These are phyloP conservation scores for Siniperca knerii DNA, from an alignment of 2,113 vertebrate genomes.

Conservation along the genomic window DNA sequence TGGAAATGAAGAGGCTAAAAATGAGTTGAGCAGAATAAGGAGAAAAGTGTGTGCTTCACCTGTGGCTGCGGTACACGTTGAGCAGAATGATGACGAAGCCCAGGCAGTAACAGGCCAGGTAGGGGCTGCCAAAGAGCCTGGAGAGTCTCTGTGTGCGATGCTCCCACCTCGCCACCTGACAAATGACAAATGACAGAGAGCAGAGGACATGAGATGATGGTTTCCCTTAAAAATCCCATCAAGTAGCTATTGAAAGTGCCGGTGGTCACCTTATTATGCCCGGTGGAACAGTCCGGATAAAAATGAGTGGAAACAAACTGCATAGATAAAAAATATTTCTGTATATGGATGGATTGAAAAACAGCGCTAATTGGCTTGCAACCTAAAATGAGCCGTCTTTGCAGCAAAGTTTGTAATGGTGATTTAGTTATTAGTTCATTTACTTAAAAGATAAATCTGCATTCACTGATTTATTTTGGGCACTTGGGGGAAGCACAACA, in stretches of 20 bases:
- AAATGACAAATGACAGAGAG: neutral
- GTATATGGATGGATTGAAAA: neutral
- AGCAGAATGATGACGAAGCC: conserved; percentile 87
- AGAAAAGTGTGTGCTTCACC: conserved; percentile 81
- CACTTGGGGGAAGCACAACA: too few relatives aligned
- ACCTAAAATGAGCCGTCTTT: neutral
- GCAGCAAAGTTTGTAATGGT: neutral
- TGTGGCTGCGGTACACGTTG: conserved; percentile 90
- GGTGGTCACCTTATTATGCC: neutral
- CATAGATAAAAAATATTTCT: too few relatives aligned
- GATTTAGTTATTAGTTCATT: too few relatives aligned
- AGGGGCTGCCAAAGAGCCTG: conserved; percentile 85
- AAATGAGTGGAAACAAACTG: neutral
- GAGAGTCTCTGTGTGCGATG: conserved; percentile 86
- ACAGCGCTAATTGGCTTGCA: neutral
- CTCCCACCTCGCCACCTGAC: conserved; percentile 94
- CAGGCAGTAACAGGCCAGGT: conserved; percentile 89
- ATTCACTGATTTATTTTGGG: too few relatives aligned
- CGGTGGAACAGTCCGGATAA: neutral
- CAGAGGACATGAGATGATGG: neutral
- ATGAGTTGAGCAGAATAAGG: neutral
- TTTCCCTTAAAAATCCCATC: neutral
- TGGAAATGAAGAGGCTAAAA: neutral
- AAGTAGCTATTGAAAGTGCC: neutral
- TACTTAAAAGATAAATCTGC: neutral